Conservation (phyloP, 1,140 invertebrate species). For the Aradophagus sp. region DNA sequence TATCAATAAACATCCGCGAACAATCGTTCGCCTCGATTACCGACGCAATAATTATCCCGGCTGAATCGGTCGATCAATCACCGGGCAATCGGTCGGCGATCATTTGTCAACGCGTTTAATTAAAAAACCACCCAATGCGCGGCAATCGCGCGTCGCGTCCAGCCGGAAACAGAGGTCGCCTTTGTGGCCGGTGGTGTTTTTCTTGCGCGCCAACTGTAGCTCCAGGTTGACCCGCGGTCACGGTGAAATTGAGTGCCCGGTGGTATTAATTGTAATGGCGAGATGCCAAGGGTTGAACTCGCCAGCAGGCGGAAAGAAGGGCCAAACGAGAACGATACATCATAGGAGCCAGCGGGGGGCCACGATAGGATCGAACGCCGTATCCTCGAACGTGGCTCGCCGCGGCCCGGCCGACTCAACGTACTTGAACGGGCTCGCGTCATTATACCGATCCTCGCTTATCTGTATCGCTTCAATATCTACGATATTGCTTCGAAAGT, state of each 20-base stretch:
- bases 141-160: constrained; percentile 10
- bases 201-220: constrained; percentile 42
- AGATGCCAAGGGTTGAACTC: constrained; percentile 59
- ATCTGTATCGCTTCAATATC: constrained; percentile 66
- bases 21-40: constrained; percentile 26
- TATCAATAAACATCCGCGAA: constrained; percentile 37
- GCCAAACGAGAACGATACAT: constrained; percentile 72
- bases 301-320: constrained; percentile 56
- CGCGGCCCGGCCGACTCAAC: constrained; percentile 49
- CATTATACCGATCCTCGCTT: constrained; percentile 66
- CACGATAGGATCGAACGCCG: constrained; percentile 60
- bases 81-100: constrained; percentile 29
- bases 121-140: constrained; percentile 32
- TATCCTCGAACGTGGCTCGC: too few species aligned
- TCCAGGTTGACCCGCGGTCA: constrained; percentile 48
- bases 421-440: constrained; percentile 50
- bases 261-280: constrained; percentile 58
- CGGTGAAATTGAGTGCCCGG: constrained; percentile 60
- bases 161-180: constrained; percentile 35
- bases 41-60: constrained; percentile 31
- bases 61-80: constrained; percentile 36
- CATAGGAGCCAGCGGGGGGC: constrained; percentile 65
- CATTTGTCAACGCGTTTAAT: constrained; percentile 52
- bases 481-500: constrained; percentile 49
- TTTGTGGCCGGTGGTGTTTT: constrained; percentile 52